These are phyloP conservation scores for Natrix natrix DNA, from an alignment of 2,797 vertebrate species.

Conservation along the genomic window DNA sequence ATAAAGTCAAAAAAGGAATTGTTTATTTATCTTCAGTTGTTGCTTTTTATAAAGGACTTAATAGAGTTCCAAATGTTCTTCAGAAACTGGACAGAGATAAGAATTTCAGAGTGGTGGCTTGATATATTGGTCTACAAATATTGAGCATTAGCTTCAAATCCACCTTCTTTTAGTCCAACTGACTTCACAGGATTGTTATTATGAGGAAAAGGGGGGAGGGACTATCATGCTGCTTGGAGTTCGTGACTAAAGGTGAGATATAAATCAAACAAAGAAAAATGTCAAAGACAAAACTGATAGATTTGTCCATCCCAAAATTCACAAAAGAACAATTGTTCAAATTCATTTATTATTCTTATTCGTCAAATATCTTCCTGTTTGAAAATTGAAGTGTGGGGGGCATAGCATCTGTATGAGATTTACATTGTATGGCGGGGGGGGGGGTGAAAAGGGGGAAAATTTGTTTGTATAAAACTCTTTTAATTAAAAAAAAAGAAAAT, in stretches of 20 bases:
- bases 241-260: background rate
- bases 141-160: background rate
- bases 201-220: background rate
- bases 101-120: background rate
- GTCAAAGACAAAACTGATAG: background rate
- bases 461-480: no score
- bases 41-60: background rate
- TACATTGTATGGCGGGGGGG: no score
- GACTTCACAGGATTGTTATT: background rate
- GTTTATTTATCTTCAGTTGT: background rate
- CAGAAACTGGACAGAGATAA: background rate
- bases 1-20: background rate
- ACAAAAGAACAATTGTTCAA: background rate
- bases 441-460: no score
- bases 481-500: no score
- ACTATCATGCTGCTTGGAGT: background rate
- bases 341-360: background rate
- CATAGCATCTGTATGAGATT: no score
- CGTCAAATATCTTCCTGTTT: background rate
- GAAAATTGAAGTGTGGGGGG: background rate
- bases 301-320: background rate
- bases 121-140: background rate
- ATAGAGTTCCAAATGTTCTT: background rate
- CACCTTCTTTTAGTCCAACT: background rate
- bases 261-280: background rate